Evolutionary conservation across 2,888 invertebrate species (phyloP).

Genomic region (Perizoma flavofasciatum): DNA sequence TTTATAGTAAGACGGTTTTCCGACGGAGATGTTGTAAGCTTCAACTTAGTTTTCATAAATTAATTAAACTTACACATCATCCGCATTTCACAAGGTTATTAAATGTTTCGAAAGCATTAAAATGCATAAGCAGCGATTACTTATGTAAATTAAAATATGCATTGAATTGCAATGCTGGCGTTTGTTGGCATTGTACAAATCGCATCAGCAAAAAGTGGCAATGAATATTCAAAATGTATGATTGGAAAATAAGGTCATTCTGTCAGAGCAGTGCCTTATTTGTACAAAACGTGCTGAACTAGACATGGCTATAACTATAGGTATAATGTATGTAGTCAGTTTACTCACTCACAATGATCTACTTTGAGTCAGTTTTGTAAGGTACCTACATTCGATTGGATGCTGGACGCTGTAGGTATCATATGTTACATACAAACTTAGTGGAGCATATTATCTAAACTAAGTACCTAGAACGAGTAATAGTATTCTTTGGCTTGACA

Average conservation of each 20-base stretch:
- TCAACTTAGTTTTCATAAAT: constrained; percentile 25
- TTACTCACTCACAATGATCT: constrained; percentile 38
- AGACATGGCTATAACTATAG: constrained; percentile 45
- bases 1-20: neutral
- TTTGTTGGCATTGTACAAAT: constrained; percentile 22
- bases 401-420: constrained; percentile 3
- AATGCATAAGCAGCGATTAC: constrained; percentile 25
- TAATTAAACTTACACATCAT: constrained; percentile 25
- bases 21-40: constrained; percentile 27
- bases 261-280: constrained; percentile 23
- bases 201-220: constrained; percentile 21
- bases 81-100: constrained; percentile 31
- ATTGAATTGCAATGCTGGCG: constrained; percentile 28
- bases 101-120: constrained; percentile 34
- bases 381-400: constrained; percentile 16
- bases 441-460: no score
- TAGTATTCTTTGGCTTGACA: no score
- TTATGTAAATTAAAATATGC: constrained; percentile 32
- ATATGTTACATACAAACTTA: neutral
- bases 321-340: constrained; percentile 34
- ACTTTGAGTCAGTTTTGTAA: constrained; percentile 26
- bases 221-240: constrained; percentile 14
- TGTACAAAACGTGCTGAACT: constrained; percentile 51
- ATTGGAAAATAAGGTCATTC: constrained; percentile 46
- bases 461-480: no score